These are phyloP conservation scores for Spondyliosoma cantharus DNA, from an alignment of 2,797 vertebrate species.

Conservation along the genomic window DNA sequence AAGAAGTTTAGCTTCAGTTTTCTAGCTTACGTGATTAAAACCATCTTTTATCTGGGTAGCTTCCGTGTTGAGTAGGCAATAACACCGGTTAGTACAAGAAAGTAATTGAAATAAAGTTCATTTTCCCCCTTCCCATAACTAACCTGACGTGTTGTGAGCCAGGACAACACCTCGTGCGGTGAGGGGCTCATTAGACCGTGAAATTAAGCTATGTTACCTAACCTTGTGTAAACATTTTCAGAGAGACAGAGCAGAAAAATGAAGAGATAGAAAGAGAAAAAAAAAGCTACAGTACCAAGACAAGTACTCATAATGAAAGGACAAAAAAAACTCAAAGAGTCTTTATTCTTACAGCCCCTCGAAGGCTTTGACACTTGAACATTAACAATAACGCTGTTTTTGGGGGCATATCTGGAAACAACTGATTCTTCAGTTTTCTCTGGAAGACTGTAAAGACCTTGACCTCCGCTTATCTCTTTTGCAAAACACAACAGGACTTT, in stretches of 20 bases:
- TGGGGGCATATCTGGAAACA: not conserved
- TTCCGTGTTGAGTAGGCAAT: slow-evolving; percentile 35
- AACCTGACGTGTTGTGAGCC: slow-evolving; percentile 66
- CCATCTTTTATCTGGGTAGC: slow-evolving; percentile 7
- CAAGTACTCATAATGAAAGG: not conserved
- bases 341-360: not conserved
- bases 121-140: slow-evolving; percentile 42
- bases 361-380: not conserved
- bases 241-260: slow-evolving; percentile 19
- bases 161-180: slow-evolving; percentile 64
- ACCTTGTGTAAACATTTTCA: slow-evolving; percentile 37
- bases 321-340: not conserved
- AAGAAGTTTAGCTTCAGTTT: slow-evolving; percentile 11
- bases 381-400: not conserved
- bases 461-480: slow-evolving; percentile 4
- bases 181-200: slow-evolving; percentile 73
- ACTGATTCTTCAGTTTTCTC: too few species aligned
- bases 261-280: not conserved
- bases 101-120: slow-evolving; percentile 63
- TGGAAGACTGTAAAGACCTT: slow-evolving; percentile 1
- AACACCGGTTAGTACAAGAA: slow-evolving; percentile 51
- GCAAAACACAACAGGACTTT: not conserved
- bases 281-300: not conserved
- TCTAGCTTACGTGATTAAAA: not conserved
- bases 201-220: slow-evolving; percentile 78